A percentile compares a stretch with the other conserved stretches of the same genome.
phyloP scores from a whole-genome alignment of 37 sponge, comb jelly and placozoan genomes.

The Spongia lamella region DNA sequence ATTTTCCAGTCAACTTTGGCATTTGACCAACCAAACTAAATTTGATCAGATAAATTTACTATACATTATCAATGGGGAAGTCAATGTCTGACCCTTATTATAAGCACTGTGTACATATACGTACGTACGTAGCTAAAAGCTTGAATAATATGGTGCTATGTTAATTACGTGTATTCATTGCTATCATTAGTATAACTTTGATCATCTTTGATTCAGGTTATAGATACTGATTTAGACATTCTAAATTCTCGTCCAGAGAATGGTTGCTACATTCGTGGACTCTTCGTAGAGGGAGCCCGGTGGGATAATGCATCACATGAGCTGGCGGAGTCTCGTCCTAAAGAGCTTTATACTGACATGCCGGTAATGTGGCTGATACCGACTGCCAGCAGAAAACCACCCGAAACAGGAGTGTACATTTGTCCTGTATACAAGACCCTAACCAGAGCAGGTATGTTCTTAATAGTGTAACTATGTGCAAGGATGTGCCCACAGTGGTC shows the following conservation, averaged over 20 bases:
- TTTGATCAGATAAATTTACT: too few species aligned
- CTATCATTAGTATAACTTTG: background rate
- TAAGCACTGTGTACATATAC: too few species aligned
- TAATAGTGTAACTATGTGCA: too few species aligned
- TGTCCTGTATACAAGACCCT: slow-evolving; percentile 99
- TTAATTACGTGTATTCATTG: too few species aligned
- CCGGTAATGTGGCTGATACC: slow-evolving; percentile 92
- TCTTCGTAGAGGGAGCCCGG: slow-evolving; percentile 91
- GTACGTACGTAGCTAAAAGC: too few species aligned
- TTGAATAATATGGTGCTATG: too few species aligned
- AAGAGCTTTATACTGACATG: slow-evolving; percentile 95
- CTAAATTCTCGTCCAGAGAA: slow-evolving; percentile 78
- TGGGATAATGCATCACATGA: slow-evolving; percentile 68
- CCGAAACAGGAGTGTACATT: slow-evolving; percentile 78
- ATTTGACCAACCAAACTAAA: too few species aligned
- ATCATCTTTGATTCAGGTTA: slow-evolving; percentile 27
- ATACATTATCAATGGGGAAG: too few species aligned
- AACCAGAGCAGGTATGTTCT: slow-evolving; percentile 83
- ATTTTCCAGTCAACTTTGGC: too few species aligned
- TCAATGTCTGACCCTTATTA: too few species aligned
- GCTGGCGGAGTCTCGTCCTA: slow-evolving; percentile 89
- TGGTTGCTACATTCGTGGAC: slow-evolving; percentile 94
- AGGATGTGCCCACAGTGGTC: too few species aligned
- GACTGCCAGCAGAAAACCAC: slow-evolving; percentile 74
- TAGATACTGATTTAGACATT: slow-evolving; percentile 38